A percentile compares a stretch with the other conserved stretches of the same genome.
phyloP scores from a whole-genome alignment of 2,888 invertebrate genomes.

The Cryptosula pallasiana region DNA sequence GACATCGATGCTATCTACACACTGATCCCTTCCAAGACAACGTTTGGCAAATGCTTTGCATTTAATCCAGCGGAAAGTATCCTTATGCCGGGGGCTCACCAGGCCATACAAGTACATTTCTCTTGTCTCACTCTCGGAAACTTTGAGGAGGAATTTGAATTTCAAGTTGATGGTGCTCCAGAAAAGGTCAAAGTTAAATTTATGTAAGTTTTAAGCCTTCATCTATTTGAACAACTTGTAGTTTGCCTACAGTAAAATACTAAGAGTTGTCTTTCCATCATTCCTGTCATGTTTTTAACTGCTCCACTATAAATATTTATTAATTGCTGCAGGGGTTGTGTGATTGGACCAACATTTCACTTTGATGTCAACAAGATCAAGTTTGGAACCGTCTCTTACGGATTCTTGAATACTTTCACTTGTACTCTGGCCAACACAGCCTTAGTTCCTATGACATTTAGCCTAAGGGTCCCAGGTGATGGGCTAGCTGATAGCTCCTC shows the following conservation, averaged over 20 bases:
- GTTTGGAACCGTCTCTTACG: conserved; percentile 52
- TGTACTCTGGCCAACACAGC: conserved; percentile 50
- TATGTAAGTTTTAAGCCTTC: conserved; percentile 34
- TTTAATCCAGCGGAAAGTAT: conserved; percentile 51
- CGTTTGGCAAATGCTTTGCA: conserved; percentile 49
- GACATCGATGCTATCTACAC: conserved; percentile 53
- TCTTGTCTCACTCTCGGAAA: conserved; percentile 48
- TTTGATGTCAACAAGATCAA: conserved; percentile 50
- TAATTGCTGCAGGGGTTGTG: conserved; percentile 42
- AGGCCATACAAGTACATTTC: conserved; percentile 50
- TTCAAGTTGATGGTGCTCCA: conserved; percentile 50
- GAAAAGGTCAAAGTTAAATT: conserved; percentile 41
- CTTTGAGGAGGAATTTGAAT: conserved; percentile 48
- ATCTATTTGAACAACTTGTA: not conserved
- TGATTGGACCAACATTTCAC: conserved; percentile 54
- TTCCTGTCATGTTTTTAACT: too few species aligned
- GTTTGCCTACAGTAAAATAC: too few species aligned
- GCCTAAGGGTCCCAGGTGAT: conserved; percentile 50
- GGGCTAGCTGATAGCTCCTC: conserved; percentile 42
- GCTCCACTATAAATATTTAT: too few species aligned
- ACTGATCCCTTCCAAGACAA: conserved; percentile 39
- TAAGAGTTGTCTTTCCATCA: too few species aligned
- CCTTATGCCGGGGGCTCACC: conserved; percentile 51
- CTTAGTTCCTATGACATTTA: conserved; percentile 51
- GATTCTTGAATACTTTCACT: conserved; percentile 43